phyloP scores from a whole-genome alignment of 2,797 vertebrate species.

The Sandelia bainsii region DNA sequence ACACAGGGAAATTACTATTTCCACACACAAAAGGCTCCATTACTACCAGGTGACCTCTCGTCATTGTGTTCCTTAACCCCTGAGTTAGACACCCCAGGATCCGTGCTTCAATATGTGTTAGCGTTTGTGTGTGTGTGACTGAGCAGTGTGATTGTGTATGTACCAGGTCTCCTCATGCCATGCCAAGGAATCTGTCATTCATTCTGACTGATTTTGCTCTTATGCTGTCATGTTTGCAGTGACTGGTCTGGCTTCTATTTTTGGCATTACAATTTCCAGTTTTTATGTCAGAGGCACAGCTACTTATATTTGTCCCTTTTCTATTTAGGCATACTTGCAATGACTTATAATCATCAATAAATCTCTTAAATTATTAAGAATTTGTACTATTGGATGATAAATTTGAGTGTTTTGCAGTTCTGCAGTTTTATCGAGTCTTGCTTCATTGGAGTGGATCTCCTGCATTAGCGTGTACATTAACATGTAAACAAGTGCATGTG shows the following conservation, averaged over 20 bases:
- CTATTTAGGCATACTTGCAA: slow-evolving; percentile 23
- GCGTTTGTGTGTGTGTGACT: slow-evolving; percentile 44
- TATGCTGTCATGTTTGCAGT: slow-evolving; percentile 34
- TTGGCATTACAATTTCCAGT: slow-evolving; percentile 39
- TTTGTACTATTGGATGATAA: background rate
- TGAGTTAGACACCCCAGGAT: slow-evolving; percentile 67
- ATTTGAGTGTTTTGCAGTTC: slow-evolving; percentile 19
- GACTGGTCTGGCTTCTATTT: slow-evolving; percentile 49
- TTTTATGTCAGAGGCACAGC: slow-evolving; percentile 23
- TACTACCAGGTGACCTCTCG: slow-evolving; percentile 79
- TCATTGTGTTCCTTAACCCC: slow-evolving; percentile 79
- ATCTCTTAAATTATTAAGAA: slow-evolving; percentile 13
- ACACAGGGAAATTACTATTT: slow-evolving; percentile 84
- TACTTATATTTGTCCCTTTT: slow-evolving; percentile 45
- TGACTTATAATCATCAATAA: slow-evolving; percentile 27
- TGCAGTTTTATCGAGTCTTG: slow-evolving; percentile 12
- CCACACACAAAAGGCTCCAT: slow-evolving; percentile 84
- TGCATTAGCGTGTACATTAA: slow-evolving; percentile 2
- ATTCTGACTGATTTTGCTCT: slow-evolving; percentile 41
- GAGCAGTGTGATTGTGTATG: slow-evolving; percentile 54
- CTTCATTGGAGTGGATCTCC: background rate
- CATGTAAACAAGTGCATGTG: background rate
- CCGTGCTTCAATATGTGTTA: slow-evolving; percentile 42
- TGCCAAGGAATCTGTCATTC: slow-evolving; percentile 64
- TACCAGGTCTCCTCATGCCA: slow-evolving; percentile 44